These are phyloP conservation scores for Gastracanthus pulcherrimus DNA, from an alignment of 2,888 invertebrate species.

Conservation along the genomic window DNA sequence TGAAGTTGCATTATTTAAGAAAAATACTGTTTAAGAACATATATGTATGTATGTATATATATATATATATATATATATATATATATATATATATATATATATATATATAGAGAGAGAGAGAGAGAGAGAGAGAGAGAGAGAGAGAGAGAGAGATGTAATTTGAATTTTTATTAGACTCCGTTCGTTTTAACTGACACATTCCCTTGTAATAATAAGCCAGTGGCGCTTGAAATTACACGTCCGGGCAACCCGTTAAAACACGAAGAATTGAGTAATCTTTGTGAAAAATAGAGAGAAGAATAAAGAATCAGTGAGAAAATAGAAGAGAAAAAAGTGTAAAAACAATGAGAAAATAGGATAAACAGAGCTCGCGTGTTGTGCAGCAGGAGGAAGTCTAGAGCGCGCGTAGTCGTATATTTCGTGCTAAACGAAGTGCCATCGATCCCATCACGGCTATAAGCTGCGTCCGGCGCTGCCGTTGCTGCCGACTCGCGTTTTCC, in stretches of 20 bases:
- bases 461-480: not conserved
- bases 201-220: not conserved
- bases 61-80: too few species aligned
- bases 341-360: too few species aligned
- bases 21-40: too few species aligned
- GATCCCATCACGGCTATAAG: constrained; percentile 34
- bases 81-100: too few species aligned
- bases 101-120: too few species aligned
- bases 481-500: not conserved
- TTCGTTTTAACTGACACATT: not conserved
- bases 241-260: not conserved
- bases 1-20: too few species aligned
- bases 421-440: constrained; percentile 31
- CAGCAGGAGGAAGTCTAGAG: not conserved
- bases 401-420: not conserved
- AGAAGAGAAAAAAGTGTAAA: too few species aligned
- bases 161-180: constrained; percentile 4
- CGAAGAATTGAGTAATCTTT: not conserved
- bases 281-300: not conserved
- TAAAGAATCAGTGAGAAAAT: too few species aligned
- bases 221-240: constrained; percentile 18
- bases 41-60: too few species aligned
- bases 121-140: not conserved
- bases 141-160: not conserved
- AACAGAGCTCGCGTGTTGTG: too few species aligned